Evolutionary conservation across 2,797 vertebrate genomes (phyloP).

Genomic region (Coranthus polyacanthus): DNA sequence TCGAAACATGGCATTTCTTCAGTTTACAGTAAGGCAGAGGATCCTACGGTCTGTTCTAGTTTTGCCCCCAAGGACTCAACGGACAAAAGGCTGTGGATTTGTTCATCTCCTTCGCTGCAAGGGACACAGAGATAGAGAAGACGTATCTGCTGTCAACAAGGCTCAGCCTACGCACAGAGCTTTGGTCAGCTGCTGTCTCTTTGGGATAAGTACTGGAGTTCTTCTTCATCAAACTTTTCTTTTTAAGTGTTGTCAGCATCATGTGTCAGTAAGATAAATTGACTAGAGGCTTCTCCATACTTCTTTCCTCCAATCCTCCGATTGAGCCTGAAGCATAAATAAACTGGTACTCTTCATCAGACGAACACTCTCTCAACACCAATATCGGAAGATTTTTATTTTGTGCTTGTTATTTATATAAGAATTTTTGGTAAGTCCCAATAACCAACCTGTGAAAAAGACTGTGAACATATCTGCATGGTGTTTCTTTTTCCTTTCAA

Average conservation of each 20-base stretch:
- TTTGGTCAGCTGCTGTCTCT: conserved; percentile 79
- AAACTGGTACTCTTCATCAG: conserved; percentile 52
- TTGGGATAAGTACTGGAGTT: conserved; percentile 79
- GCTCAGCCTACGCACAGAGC: conserved; percentile 75
- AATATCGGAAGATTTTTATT: conserved; percentile 46
- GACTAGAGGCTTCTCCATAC: conserved; percentile 70
- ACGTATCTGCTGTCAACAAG: conserved; percentile 80
- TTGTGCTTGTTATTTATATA: conserved; percentile 57
- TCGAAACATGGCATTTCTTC: conserved; percentile 45
- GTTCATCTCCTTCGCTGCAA: conserved; percentile 72
- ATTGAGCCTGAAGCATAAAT: conserved; percentile 76
- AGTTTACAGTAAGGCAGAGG: conserved; percentile 55
- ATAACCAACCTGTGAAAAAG: conserved; percentile 72
- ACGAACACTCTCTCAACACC: conserved; percentile 37
- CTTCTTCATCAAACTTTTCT: conserved; percentile 81
- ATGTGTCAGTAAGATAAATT: conserved; percentile 80
- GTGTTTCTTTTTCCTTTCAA: conserved; percentile 42
- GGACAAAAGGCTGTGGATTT: conserved; percentile 73
- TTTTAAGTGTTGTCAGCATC: conserved; percentile 82
- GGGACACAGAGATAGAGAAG: conserved; percentile 78
- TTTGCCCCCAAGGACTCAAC: conserved; percentile 66
- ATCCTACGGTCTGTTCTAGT: conserved; percentile 58
- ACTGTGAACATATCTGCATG: conserved; percentile 80
- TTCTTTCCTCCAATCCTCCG: conserved; percentile 54
- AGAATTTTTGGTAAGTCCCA: conserved; percentile 42